phyloP scores from a whole-genome alignment of 2,888 invertebrate species.

The Pristionchus fissidentatus region DNA sequence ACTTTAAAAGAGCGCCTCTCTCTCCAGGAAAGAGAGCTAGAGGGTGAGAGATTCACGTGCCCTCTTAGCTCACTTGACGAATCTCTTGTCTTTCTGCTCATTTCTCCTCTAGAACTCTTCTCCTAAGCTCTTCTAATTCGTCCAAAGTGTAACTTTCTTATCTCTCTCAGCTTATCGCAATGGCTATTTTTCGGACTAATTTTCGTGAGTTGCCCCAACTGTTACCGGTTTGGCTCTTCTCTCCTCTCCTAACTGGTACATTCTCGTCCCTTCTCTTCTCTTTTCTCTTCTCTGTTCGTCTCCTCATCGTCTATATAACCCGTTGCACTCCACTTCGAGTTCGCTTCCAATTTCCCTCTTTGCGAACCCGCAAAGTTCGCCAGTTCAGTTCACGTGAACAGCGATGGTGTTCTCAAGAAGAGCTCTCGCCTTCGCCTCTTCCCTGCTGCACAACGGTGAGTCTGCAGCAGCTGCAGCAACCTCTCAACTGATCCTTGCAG shows the following conservation, averaged over 20 bases:
- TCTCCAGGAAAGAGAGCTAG: not conserved
- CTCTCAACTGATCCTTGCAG: not conserved
- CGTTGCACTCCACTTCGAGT: not conserved
- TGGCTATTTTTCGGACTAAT: not conserved
- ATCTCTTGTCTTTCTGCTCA: not conserved
- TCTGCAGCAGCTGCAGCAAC: not conserved
- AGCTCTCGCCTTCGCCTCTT: not conserved
- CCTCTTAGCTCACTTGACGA: not conserved
- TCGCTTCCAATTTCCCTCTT: not conserved
- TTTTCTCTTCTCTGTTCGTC: not conserved
- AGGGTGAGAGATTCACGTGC: not conserved
- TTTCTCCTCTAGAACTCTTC: not conserved
- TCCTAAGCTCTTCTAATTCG: not conserved
- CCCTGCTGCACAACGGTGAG: not conserved
- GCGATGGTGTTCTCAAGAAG: slow-evolving; percentile 29
- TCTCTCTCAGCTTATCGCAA: not conserved
- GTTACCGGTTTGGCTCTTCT: not conserved
- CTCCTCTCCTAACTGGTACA: not conserved
- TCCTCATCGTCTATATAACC: slow-evolving; percentile 18
- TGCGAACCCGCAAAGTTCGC: not conserved
- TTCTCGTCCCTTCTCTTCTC: not conserved
- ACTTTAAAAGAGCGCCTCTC: slow-evolving; percentile 31
- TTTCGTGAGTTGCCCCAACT: not conserved
- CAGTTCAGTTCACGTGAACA: slow-evolving; percentile 36
- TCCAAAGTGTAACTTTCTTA: not conserved